Conservation (phyloP, 2,113 vertebrate species). For the Monarcha castaneiventris region DNA sequence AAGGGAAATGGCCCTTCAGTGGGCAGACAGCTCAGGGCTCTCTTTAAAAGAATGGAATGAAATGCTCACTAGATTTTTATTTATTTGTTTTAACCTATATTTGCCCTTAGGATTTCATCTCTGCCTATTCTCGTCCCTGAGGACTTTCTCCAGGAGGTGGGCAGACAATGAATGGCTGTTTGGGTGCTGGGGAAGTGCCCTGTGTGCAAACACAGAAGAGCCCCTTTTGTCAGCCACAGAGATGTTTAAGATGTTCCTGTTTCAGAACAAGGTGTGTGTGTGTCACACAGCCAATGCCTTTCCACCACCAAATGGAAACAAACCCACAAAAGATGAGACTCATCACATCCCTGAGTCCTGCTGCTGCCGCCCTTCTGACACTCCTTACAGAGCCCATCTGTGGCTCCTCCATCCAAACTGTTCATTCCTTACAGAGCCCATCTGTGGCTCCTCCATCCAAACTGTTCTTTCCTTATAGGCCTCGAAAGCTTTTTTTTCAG, state of each 20-base stretch:
- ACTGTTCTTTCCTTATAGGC: neutral
- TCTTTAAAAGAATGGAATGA: neutral
- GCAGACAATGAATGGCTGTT: neutral
- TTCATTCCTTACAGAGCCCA: neutral
- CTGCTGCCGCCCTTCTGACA: neutral
- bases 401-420: neutral
- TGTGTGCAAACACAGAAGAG: neutral
- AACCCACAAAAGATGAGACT: neutral
- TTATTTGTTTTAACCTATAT: neutral
- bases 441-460: neutral
- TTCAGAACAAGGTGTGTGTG: neutral
- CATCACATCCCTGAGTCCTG: neutral
- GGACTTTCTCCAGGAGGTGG: neutral
- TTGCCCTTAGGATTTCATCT: neutral
- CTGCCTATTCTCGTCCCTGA: neutral
- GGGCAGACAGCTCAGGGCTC: neutral
- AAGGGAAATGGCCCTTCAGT: neutral
- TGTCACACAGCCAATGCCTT: fast-evolving
- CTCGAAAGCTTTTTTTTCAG: neutral
- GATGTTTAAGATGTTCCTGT: neutral
- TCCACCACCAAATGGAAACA: neutral
- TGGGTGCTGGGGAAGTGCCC: neutral
- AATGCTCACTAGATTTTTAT: neutral
- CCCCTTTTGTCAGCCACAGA: neutral
- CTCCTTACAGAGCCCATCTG: neutral